Evolutionary conservation across 2,113 vertebrate genomes (phyloP).

Genomic region (Oenanthe oenanthe): DNA sequence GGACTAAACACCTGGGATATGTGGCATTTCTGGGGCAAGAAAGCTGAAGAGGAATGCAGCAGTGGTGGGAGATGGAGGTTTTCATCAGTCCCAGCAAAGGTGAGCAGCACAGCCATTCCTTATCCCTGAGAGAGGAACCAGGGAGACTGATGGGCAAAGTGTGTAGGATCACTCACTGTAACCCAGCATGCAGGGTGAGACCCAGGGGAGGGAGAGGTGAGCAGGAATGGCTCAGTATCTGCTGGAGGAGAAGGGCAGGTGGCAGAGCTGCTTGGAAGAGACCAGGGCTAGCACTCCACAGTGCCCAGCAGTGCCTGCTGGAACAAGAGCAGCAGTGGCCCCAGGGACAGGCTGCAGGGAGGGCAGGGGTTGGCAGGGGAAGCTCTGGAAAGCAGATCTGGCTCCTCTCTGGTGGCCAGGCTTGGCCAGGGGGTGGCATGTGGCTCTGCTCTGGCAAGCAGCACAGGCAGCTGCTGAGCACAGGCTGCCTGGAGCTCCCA

Average conservation of each 20-base stretch:
- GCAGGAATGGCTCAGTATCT: not conserved
- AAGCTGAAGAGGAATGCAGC: not conserved
- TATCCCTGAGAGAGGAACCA: accelerated
- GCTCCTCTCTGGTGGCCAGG: not conserved
- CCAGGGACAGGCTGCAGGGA: not conserved
- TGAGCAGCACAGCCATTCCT: not conserved
- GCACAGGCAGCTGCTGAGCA: conserved; percentile 47
- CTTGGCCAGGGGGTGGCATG: not conserved
- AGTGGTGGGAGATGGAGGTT: not conserved
- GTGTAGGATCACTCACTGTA: not conserved
- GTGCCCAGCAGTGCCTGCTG: accelerated
- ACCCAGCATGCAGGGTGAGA: not conserved
- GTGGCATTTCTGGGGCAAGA: not conserved
- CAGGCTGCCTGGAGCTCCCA: not conserved
- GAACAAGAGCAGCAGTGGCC: accelerated
- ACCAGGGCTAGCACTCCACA: accelerated
- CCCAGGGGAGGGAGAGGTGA: not conserved
- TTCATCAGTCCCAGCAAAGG: not conserved
- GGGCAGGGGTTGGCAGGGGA: not conserved
- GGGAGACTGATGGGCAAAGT: not conserved
- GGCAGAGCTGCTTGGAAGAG: not conserved
- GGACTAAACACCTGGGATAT: not conserved
- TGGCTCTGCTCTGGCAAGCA: conserved; percentile 8
- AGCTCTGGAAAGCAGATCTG: not conserved
- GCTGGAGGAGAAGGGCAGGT: not conserved